These are phyloP conservation scores for Cylindroiulus punctatus DNA, from an alignment of 2,888 invertebrate genomes.

Conservation along the genomic window DNA sequence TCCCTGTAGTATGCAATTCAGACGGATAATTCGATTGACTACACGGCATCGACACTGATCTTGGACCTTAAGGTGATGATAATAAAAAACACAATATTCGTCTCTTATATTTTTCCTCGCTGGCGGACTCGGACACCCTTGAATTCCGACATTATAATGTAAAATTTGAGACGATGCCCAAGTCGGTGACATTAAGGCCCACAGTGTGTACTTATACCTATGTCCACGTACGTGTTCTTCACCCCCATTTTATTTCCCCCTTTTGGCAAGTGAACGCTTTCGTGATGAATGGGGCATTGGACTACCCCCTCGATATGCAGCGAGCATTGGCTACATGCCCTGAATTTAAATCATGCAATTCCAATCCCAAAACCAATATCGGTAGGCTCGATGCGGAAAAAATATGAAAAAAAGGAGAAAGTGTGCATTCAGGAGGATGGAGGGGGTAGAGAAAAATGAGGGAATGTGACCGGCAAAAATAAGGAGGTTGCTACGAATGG, in stretches of 20 bases:
- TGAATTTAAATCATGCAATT: conserved; percentile 58
- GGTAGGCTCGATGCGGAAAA: conserved; percentile 47
- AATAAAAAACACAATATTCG: conserved; percentile 25
- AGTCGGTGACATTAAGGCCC: conserved; percentile 51
- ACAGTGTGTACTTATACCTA: conserved; percentile 49
- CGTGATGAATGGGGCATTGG: conserved; percentile 54
- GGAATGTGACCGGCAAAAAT: conserved; percentile 39
- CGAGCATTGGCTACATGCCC: conserved; percentile 55
- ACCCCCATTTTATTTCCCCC: conserved; percentile 51
- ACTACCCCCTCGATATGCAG: conserved; percentile 55
- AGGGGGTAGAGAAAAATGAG: conserved; percentile 48
- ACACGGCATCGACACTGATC: not conserved
- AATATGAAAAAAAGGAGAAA: conserved; percentile 46
- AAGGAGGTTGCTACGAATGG: conserved; percentile 16
- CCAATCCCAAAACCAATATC: conserved; percentile 57
- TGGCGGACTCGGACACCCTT: not conserved
- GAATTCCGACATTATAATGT: conserved; percentile 33
- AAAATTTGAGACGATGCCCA: conserved; percentile 22
- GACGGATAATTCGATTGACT: not conserved
- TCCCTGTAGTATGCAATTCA: not conserved
- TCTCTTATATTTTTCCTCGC: not conserved
- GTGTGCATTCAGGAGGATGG: conserved; percentile 42
- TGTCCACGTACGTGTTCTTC: conserved; percentile 44
- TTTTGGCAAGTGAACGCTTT: conserved; percentile 53
- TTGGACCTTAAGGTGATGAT: not conserved